Evolutionary conservation across 1,140 invertebrate species (phyloP).

Genomic region (Ceratoteleas bidentatus): DNA sequence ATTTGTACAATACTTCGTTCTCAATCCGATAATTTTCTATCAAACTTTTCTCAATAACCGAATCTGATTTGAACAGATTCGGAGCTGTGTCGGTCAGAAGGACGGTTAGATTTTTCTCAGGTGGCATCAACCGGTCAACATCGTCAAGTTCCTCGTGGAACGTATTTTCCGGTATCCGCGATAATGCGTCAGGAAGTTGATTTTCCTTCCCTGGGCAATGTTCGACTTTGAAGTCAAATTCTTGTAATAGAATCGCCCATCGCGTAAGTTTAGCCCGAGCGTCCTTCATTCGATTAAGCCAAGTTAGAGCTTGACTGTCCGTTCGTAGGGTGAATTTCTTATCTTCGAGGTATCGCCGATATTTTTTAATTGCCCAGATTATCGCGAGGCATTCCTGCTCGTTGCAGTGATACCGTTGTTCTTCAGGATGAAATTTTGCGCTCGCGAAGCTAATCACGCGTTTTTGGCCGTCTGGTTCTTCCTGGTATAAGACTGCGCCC

Average conservation of each 20-base stretch:
- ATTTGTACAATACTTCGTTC: constrained; percentile 2
- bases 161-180: not conserved
- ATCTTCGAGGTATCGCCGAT: too few species aligned
- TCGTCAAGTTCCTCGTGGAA: too few species aligned
- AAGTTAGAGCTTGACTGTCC: too few species aligned
- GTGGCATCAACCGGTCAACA: too few species aligned
- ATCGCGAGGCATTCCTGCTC: too few species aligned
- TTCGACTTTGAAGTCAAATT: constrained; percentile 2
- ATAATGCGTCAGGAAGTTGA: not conserved
- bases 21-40: not conserved
- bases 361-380: constrained; percentile 5
- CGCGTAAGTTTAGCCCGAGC: constrained; percentile 3
- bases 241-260: constrained; percentile 1
- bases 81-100: too few species aligned
- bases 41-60: not conserved
- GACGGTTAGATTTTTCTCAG: not conserved
- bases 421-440: not conserved
- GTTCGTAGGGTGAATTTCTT: too few species aligned
- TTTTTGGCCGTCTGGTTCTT: not conserved
- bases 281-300: too few species aligned
- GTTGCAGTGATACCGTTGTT: too few species aligned
- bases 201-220: not conserved
- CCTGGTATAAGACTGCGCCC: not conserved
- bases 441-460: constrained; percentile 6
- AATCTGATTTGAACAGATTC: too few species aligned